Percentiles rank a stretch among this genome's conserved stretches.
phyloP scores from a whole-genome alignment of 2,888 invertebrate genomes.

The Andrena praecox region DNA sequence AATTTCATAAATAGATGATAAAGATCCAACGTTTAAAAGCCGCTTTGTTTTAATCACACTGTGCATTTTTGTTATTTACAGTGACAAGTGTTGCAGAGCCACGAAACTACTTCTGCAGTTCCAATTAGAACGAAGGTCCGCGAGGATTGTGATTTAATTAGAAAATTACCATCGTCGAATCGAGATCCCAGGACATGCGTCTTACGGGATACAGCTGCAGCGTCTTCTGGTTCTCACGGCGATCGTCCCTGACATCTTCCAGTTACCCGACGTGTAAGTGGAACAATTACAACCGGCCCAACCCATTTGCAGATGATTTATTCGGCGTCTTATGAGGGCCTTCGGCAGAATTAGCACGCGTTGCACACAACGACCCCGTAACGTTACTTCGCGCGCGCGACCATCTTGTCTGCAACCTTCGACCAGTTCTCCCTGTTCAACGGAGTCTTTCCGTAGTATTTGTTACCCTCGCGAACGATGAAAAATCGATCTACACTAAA shows the following conservation, averaged over 20 bases:
- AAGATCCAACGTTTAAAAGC: no score
- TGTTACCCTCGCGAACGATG: neutral
- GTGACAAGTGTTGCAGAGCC: no score
- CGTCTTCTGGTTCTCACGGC: slow-evolving; percentile 26
- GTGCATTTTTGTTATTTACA: no score
- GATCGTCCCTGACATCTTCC: slow-evolving; percentile 66
- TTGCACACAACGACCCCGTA: slow-evolving; percentile 53
- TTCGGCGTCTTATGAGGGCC: slow-evolving; percentile 60
- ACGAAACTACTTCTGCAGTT: neutral
- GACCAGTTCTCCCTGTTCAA: slow-evolving; percentile 8
- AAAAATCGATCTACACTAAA: no score
- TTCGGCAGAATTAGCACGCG: slow-evolving; percentile 67
- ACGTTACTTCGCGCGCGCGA: slow-evolving; percentile 25
- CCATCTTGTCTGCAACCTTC: slow-evolving; percentile 14
- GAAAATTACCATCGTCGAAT: slow-evolving; percentile 32
- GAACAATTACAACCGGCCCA: slow-evolving; percentile 76
- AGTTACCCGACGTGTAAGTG: slow-evolving; percentile 33
- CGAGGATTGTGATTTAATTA: slow-evolving; percentile 27
- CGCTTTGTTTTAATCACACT: no score
- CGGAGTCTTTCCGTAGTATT: slow-evolving; percentile 14
- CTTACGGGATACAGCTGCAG: slow-evolving; percentile 13
- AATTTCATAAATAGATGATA: no score
- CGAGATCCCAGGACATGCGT: slow-evolving; percentile 20
- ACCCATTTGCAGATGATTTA: slow-evolving; percentile 77
- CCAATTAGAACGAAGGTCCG: slow-evolving; percentile 4